A percentile compares a stretch with the other conserved stretches of the same genome.
Evolutionary conservation across 2,888 invertebrate genomes (phyloP).

Genomic region (Spatulosminthurus flaviceps): DNA sequence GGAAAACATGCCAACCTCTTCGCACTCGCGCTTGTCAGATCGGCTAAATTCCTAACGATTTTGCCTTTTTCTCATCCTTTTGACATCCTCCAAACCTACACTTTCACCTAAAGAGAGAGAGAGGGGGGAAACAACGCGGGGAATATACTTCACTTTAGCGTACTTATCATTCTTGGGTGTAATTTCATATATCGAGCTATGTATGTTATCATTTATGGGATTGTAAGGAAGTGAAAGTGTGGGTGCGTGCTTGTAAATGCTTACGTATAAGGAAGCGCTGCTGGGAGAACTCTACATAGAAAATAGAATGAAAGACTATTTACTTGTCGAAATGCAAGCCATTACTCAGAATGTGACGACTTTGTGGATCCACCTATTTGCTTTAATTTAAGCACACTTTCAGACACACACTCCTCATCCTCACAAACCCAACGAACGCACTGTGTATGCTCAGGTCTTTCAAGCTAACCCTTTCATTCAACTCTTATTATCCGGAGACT

Average conservation of each 20-base stretch:
- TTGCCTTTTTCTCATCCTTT: constrained; percentile 6
- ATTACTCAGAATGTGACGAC: constrained; percentile 25
- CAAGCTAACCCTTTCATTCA: constrained; percentile 1
- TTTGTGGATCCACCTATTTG: constrained; percentile 28
- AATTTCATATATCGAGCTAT: too few relatives aligned
- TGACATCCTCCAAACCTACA: background rate
- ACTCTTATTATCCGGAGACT: constrained; percentile 1
- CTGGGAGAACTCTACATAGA: too few relatives aligned
- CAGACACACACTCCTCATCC: background rate
- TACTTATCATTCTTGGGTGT: too few relatives aligned
- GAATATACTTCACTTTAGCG: too few relatives aligned
- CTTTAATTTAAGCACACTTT: constrained; percentile 29
- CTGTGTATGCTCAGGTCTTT: background rate
- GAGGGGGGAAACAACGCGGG: background rate
- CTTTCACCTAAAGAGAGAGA: background rate
- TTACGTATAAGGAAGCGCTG: too few relatives aligned
- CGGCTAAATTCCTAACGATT: constrained; percentile 48
- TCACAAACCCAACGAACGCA: background rate
- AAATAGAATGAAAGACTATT: background rate
- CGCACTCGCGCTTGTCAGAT: constrained; percentile 36
- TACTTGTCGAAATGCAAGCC: constrained; percentile 1
- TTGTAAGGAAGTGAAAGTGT: too few relatives aligned
- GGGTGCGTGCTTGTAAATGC: too few relatives aligned
- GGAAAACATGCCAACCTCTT: constrained; percentile 26
- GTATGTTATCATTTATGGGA: too few relatives aligned